A percentile compares a stretch with the other conserved stretches of the same genome.
phyloP scores from a whole-genome alignment of 2,113 vertebrate species.

The Cariama cristata region DNA sequence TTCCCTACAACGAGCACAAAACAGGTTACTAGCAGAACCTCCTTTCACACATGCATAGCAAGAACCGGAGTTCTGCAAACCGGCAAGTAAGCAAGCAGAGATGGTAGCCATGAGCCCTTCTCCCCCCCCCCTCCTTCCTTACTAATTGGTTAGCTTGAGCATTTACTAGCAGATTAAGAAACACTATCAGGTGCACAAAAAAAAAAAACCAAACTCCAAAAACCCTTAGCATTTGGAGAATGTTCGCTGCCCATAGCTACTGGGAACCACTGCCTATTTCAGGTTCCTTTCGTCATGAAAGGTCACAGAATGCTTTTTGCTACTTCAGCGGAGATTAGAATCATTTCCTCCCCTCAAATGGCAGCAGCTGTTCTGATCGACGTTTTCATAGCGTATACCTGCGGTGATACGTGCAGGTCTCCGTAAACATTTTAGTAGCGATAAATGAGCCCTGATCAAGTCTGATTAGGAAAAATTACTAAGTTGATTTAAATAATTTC shows the following conservation, averaged over 20 bases:
- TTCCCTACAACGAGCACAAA: neutral
- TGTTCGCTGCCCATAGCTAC: neutral
- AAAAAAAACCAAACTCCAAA: neutral
- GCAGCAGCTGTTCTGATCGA: neutral
- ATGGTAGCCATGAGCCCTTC: accelerated
- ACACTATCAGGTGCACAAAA: neutral
- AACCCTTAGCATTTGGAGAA: neutral
- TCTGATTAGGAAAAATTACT: neutral
- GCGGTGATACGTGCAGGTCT: neutral
- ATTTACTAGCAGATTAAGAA: neutral
- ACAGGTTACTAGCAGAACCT: neutral
- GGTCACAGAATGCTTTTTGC: neutral
- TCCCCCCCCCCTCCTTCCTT: neutral
- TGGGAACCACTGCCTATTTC: neutral
- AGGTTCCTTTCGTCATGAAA: neutral
- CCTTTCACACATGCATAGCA: accelerated
- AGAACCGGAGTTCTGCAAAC: neutral
- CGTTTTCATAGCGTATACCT: neutral
- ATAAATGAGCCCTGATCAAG: neutral
- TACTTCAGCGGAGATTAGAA: neutral
- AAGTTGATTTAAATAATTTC: neutral
- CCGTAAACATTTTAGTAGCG: neutral
- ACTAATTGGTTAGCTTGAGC: neutral
- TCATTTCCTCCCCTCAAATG: neutral
- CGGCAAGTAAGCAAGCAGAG: neutral